phyloP scores from a whole-genome alignment of 92 coral and sea anemone genomes.

The Palythoa caribaeorum region DNA sequence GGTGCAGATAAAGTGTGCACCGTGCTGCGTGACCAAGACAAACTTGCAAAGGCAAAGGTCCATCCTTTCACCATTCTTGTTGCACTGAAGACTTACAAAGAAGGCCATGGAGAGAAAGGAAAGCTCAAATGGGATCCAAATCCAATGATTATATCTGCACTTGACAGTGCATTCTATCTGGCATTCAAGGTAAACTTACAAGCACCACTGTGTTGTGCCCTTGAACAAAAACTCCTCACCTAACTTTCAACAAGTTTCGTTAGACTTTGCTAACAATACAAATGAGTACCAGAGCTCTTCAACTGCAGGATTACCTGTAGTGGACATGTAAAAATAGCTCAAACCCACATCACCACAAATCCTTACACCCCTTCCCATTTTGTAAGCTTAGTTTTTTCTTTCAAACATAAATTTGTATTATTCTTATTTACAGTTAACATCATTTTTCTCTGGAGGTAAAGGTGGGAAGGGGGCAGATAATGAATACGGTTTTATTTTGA shows the following conservation, averaged over 20 bases:
- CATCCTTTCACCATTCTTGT: conserved; percentile 90
- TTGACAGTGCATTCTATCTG: conserved; percentile 87
- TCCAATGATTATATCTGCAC: conserved; percentile 73
- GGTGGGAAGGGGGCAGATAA: too few relatives aligned
- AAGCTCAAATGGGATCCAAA: conserved; percentile 84
- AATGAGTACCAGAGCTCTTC: too few relatives aligned
- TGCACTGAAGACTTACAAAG: conserved; percentile 84
- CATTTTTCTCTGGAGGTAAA: too few relatives aligned
- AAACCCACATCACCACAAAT: too few relatives aligned
- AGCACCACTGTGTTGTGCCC: not conserved
- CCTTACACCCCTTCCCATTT: too few relatives aligned
- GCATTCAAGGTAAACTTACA: conserved; percentile 83
- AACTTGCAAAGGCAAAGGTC: conserved; percentile 80
- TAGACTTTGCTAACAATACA: too few relatives aligned
- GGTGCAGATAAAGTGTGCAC: conserved; percentile 69
- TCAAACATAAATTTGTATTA: too few relatives aligned
- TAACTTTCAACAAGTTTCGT: too few relatives aligned
- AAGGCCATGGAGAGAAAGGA: conserved; percentile 95
- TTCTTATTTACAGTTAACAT: too few relatives aligned
- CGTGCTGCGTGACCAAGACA: conserved; percentile 51
- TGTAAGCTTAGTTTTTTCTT: too few relatives aligned
- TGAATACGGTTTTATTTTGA: too few relatives aligned
- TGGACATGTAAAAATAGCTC: too few relatives aligned
- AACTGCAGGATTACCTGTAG: not conserved
- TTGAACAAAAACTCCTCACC: not conserved